A percentile compares a stretch with the other conserved stretches of the same genome.
phyloP scores from a whole-genome alignment of 2,888 invertebrate species.

The Zootermopsis nevadensis region DNA sequence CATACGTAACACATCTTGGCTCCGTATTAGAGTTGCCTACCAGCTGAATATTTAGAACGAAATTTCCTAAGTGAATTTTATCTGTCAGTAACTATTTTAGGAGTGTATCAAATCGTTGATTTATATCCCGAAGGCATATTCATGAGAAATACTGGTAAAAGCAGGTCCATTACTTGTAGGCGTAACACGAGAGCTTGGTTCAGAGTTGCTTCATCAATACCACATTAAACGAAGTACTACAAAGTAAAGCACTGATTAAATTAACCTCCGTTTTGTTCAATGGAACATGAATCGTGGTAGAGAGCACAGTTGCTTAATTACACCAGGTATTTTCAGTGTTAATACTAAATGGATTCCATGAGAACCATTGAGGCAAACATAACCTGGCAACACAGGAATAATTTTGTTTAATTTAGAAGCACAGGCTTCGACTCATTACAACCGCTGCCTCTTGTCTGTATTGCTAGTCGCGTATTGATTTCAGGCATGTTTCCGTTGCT shows the following conservation, averaged over 20 bases:
- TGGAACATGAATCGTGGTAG: neutral
- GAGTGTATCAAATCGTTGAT: conserved; percentile 15
- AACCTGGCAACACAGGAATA: conserved; percentile 22
- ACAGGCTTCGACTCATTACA: conserved; percentile 9
- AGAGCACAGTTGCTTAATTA: conserved; percentile 17
- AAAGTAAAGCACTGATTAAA: conserved; percentile 40
- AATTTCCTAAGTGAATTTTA: conserved; percentile 31
- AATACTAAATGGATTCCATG: conserved; percentile 36
- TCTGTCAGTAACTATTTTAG: conserved; percentile 8
- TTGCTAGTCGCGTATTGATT: conserved; percentile 1
- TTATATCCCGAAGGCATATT: conserved; percentile 6
- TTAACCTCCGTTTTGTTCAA: conserved; percentile 31
- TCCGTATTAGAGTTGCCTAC: neutral
- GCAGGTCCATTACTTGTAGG: neutral
- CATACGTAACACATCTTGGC: neutral
- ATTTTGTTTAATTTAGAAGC: conserved; percentile 33
- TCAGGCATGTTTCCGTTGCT: neutral
- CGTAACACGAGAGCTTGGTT: neutral
- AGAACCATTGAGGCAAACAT: conserved; percentile 27
- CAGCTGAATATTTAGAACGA: conserved; percentile 18
- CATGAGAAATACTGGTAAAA: conserved; percentile 5
- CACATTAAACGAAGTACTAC: conserved; percentile 32
- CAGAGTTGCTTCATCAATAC: conserved; percentile 31
- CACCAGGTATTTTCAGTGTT: conserved; percentile 37
- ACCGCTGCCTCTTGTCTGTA: neutral